Base-by-base conservation (phyloP, 2,113 vertebrate genomes). In the Trogon melanurus region DNA sequence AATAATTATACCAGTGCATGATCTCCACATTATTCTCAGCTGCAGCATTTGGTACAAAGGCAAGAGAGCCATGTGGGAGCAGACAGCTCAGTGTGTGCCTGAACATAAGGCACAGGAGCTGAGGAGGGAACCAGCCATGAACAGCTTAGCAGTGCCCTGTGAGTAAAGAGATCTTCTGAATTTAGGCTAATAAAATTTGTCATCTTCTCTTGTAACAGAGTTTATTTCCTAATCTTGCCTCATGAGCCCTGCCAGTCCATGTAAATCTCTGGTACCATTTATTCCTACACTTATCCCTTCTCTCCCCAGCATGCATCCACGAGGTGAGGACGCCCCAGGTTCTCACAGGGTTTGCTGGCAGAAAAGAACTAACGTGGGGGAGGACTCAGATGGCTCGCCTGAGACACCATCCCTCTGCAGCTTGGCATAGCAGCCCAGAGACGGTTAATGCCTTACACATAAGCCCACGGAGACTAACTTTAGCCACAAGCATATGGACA, bases 381-480 rank as follows among this genome's bases (percentile, higher is more conserved):
- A 91, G 81, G 84, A 50, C 53, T 91, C 74, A 87, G 48, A 67
- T 91, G 53, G 48, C 15, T 79, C 36, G 87, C 50, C 67, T 54
- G 89, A 87, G 57, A 88, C 53, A 67, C 53, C 36, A 53, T 72
- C 54, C 73, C 75, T 86, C 83, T 85, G 80, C 58, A 95, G 62
- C 73, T 94, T 89, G 84, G 70, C 74, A 82, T 6, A 79, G 89
- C 65, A 85, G 70, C 66, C 69, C 65, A 64, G 91, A 89, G 48
- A 95, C 1, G 1, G 57, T 53, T 78, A 81, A 94, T 69, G 73
- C 84, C 78, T 94, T 75, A 72, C 80, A 91, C 73, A 69, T 79
- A 87, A 91, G 23, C 89, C 89, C 70, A 86, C 36, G 4, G 73
- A 93, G 48, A 53, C 58, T 91, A 90, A 88, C 92, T 96, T 91